phyloP scores from a whole-genome alignment of 2,113 vertebrate species.

The human (Homo sapiens) region DNA sequence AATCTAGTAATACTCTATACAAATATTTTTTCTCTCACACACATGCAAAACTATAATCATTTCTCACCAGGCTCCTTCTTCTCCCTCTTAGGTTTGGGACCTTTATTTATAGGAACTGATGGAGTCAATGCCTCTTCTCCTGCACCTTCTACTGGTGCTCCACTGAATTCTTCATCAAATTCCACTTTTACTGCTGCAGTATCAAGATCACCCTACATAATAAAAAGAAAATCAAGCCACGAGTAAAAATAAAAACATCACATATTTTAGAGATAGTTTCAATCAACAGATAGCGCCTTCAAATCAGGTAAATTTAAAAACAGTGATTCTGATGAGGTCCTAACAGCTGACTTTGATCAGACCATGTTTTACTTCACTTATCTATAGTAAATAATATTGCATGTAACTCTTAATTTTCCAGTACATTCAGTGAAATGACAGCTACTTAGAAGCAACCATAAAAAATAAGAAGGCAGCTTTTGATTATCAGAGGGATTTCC shows the following conservation, averaged over 20 bases:
- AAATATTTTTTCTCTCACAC: background rate
- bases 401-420: background rate
- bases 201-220: conserved; percentile 90
- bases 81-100: conserved; percentile 91
- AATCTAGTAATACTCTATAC: background rate
- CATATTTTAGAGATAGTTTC: conserved; percentile 40
- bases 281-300: background rate
- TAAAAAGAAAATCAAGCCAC: conserved; percentile 43
- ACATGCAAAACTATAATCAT: background rate
- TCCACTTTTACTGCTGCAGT: conserved; percentile 89
- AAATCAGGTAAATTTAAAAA: background rate
- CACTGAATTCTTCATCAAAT: conserved; percentile 92
- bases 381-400: background rate
- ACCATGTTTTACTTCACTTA: background rate
- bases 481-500: background rate
- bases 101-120: conserved; percentile 80
- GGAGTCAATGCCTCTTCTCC: conserved; percentile 87
- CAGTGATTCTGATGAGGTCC: background rate
- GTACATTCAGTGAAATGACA: background rate
- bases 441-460: background rate
- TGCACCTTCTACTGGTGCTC: conserved; percentile 84
- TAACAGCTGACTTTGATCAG: background rate
- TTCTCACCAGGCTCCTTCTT: conserved; percentile 94
- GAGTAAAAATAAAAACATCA: conserved; percentile 45
- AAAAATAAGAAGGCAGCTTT: conserved; percentile 5